Evolutionary conservation across 1,140 invertebrate genomes (phyloP), one percentile per base, ranked within the genome.

Genomic region (Drosophila tsacasi): DNA sequence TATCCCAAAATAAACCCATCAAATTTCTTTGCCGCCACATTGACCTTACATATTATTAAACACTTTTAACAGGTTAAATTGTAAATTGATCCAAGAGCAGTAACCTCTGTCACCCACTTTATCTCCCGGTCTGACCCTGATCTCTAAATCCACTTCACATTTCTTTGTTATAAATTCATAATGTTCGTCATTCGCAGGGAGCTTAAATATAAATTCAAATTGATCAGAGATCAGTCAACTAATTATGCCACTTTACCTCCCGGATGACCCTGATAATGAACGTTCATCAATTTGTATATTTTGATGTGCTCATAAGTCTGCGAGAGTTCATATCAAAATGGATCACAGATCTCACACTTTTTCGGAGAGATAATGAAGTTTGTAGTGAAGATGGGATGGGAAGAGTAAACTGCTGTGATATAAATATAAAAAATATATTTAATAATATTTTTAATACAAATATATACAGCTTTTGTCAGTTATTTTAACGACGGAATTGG

Each of bases 1-100:
- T 35, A 21, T 57, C 52, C 52, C 35, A 73, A 72, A 73, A 72
- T 60, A 73, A 71, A 59, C 13, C 23, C 27, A 60, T 50, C 7
- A 39, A 50, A 49, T 30, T 32, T 50, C 15, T 50, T 37, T 15
- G n/a, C 7, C 6, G 12, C 10, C 40, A 17, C 30, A 35, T 71
- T 60, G 66, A 60, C 54, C 69, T 73, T 27, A 66, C 13, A 37
- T 23, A 46, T 50, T 68, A 23, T 25, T 30, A 13, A 69, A 32
- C 27, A 30, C 23, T 9, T 32, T 42, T 8, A 67, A 47, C 37
- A 25, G 27, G 23, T 30, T 47, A 50, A 42, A 42, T 12, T 50
- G 65, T n/a, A 10, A 67, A 54, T 32, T 30, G 19, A 55, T 35
- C 23, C 23, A 35, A 54, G 47, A 57, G 30, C 47, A 66, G 32